Conservation (phyloP, 1,140 invertebrate genomes). For the Lanistes nyassanus region DNA sequence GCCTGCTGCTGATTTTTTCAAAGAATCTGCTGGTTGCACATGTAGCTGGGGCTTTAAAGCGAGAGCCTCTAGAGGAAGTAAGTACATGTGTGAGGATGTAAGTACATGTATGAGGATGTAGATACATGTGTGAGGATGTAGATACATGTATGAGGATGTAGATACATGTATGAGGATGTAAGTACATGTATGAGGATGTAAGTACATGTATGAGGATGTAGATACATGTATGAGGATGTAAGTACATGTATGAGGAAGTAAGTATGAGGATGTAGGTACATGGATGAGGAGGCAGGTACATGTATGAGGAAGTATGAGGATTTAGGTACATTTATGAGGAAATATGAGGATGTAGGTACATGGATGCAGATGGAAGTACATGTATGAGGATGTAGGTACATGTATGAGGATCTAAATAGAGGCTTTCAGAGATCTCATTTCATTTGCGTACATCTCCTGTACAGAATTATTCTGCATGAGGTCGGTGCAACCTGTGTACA, state of each 20-base stretch:
- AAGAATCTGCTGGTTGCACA: slow-evolving; percentile 56
- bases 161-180: slow-evolving; percentile 23
- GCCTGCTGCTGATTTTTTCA: slow-evolving; percentile 59
- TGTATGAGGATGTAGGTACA: no score
- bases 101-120: slow-evolving; percentile 42
- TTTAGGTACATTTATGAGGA: no score
- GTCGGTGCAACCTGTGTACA: no score
- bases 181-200: slow-evolving; percentile 42
- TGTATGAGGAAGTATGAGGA: no score
- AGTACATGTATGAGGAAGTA: not conserved
- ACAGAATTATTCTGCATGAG: no score
- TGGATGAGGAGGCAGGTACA: no score
- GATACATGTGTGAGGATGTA: slow-evolving; percentile 23
- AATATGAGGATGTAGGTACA: no score
- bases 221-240: not conserved
- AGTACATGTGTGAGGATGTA: slow-evolving; percentile 24
- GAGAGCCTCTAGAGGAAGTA: slow-evolving; percentile 53
- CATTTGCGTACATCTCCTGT: no score
- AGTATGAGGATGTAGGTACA: not conserved
- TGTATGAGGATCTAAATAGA: no score
- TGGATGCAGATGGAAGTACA: no score
- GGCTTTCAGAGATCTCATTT: no score
- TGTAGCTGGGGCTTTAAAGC: slow-evolving; percentile 45
- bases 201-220: slow-evolving; percentile 25
- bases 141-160: slow-evolving; percentile 42